A percentile compares a stretch with the other conserved stretches of the same genome.
Conservation (phyloP, 2,113 vertebrate genomes). For the Gasterosteus nipponicus region DNA sequence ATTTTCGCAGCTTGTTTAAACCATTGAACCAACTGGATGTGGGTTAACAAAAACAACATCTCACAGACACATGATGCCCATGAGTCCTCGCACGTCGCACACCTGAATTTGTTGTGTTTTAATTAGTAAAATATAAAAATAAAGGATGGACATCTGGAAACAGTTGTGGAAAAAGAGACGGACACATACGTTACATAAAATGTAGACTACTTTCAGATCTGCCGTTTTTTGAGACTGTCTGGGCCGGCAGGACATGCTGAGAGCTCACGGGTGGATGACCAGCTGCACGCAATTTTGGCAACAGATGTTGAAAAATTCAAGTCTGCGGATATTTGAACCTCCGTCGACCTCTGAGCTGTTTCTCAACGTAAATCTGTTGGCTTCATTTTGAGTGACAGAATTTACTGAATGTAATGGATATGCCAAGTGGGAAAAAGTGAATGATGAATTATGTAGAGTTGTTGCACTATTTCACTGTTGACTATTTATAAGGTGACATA, state of each 20-base stretch:
- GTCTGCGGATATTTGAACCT: constrained; percentile 17
- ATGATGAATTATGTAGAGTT: neutral
- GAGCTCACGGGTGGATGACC: constrained; percentile 50
- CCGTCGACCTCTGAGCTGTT: constrained; percentile 11
- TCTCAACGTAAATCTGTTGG: neutral
- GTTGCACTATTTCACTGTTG: neutral
- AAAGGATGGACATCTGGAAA: constrained; percentile 67
- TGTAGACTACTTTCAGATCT: constrained; percentile 38
- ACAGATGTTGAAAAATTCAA: constrained; percentile 46
- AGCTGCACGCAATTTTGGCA: constrained; percentile 28
- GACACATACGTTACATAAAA: constrained; percentile 11
- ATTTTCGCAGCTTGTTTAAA: constrained; percentile 32
- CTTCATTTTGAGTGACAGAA: neutral
- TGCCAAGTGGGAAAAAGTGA: neutral
- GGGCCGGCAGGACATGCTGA: constrained; percentile 35
- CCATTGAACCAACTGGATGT: neutral
- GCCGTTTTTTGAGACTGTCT: constrained; percentile 66
- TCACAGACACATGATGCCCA: constrained; percentile 19
- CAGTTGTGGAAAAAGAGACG: constrained; percentile 40
- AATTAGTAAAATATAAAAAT: constrained; percentile 36
- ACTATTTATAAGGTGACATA: neutral
- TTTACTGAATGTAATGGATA: neutral
- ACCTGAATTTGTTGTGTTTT: constrained; percentile 32
- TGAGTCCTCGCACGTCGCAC: constrained; percentile 13
- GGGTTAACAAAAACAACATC: constrained; percentile 28